These are phyloP conservation scores for Aphelocoma californica DNA, from an alignment of 2,797 vertebrate species.

Conservation along the genomic window DNA sequence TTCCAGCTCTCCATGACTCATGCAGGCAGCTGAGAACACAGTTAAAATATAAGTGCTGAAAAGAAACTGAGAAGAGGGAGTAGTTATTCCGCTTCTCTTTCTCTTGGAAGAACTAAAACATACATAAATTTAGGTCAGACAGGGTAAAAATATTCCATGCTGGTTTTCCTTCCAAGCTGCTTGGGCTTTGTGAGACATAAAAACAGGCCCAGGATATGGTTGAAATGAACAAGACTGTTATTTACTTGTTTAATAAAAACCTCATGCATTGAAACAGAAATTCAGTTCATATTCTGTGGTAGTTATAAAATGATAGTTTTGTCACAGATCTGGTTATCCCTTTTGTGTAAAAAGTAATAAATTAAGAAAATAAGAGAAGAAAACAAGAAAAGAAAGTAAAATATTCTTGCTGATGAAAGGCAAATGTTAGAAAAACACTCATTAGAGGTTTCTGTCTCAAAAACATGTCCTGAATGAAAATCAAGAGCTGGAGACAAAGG, in stretches of 20 bases:
- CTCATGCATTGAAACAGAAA: not conserved
- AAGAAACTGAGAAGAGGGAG: slow-evolving; percentile 45
- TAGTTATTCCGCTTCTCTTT: slow-evolving; percentile 41
- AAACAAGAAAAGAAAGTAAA: not conserved
- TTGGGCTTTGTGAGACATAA: not conserved
- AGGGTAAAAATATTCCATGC: slow-evolving; percentile 47
- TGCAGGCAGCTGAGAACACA: slow-evolving; percentile 25
- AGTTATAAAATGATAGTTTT: slow-evolving; percentile 1
- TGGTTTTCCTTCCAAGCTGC: slow-evolving; percentile 15
- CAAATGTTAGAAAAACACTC: not conserved
- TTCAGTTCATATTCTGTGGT: not conserved
- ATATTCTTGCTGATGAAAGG: slow-evolving; percentile 3
- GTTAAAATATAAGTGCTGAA: slow-evolving; percentile 30
- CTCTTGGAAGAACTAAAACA: slow-evolving; percentile 51
- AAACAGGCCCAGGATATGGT: not conserved
- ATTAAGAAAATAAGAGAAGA: not conserved
- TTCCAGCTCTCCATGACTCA: slow-evolving; percentile 58
- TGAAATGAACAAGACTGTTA: not conserved
- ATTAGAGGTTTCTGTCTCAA: not conserved
- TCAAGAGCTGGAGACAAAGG: not conserved
- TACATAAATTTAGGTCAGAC: slow-evolving; percentile 46
- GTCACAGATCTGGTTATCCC: not conserved
- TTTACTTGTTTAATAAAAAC: slow-evolving; percentile 32
- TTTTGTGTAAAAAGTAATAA: not conserved
- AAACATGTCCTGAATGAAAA: not conserved